Base-by-base conservation (phyloP, 2,797 vertebrate genomes). In the Pterois miles region DNA sequence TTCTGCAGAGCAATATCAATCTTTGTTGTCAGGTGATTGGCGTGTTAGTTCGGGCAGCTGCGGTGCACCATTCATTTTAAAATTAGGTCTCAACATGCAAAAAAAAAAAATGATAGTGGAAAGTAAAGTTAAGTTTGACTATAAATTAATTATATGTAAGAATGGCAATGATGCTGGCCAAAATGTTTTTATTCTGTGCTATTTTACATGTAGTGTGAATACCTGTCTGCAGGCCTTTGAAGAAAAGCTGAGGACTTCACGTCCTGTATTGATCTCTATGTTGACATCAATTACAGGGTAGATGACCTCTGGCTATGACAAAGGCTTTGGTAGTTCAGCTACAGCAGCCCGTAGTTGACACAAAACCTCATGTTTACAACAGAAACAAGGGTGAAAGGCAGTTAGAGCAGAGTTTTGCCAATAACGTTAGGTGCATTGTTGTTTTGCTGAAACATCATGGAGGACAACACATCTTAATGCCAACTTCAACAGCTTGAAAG, bases 401-500 rank as follows among this genome's bases (percentile, higher is more conserved):
- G 33, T 9, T 34, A 11, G 12, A 38, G 29, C 59, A 10, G 18
- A 60, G 58, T 12, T 25, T 70, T 71, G 16, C 57, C 27, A 36
- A 2, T 8, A 22, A 25, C 12, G 5, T 46, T 2, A 29, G n/a
- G n/a, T 25, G 16, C 25, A 11, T 29, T 46, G 52, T 36, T 79
- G 25, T 73, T 29, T 38, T 29, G 53, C 57, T 46, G 38, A 64
- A 71, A 64, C 16, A 57, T 50, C 27, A 16, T 59, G 10, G 12
- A 43, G 6, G n/a, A 64, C 27, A 4, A 27, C 14, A 14, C 10
- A 8, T 43, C 23, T 20, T 27, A 23, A 3, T 40, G 23, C 31
- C 29, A 38, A 38, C 22, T 78, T 60, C 13, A 67, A 38, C 58
- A 54, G n/a, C 43, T 50, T 22, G 2, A 77, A 65, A 65, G 40